A percentile compares a stretch with the other conserved stretches of the same genome.
Conservation (phyloP, 2,113 vertebrate genomes). For the Heterochromis multidens region DNA sequence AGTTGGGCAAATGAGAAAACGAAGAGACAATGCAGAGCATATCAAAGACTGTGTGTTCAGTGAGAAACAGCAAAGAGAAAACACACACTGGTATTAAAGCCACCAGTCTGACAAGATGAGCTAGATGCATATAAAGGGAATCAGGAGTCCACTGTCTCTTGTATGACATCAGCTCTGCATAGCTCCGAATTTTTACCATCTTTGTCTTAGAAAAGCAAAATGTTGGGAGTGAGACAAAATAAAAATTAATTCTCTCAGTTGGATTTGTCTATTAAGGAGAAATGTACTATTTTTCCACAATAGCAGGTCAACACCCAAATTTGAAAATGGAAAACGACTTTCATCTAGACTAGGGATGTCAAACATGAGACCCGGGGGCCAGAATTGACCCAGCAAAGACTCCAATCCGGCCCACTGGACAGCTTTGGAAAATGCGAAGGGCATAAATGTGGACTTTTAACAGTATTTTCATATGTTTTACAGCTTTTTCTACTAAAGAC, state of each 20-base stretch:
- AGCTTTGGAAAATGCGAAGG: too few species aligned
- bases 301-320: not conserved
- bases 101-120: constrained; percentile 9
- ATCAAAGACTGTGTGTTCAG: constrained; percentile 1
- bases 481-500: too few species aligned
- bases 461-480: too few species aligned
- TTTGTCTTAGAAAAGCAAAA: constrained; percentile 1
- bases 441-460: too few species aligned
- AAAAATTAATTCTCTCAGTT: constrained; percentile 2
- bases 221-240: not conserved
- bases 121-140: constrained; percentile 9
- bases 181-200: constrained; percentile 8
- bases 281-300: not conserved
- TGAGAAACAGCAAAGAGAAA: constrained; percentile 8
- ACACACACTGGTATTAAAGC: constrained; percentile 31
- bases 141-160: not conserved
- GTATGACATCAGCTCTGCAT: constrained; percentile 1
- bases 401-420: too few species aligned
- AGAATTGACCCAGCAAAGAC: too few species aligned
- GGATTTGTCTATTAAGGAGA: constrained; percentile 2
- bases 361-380: too few species aligned
- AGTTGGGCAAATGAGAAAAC: constrained; percentile 1
- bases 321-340: too few species aligned
- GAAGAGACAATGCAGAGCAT: not conserved
- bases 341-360: too few species aligned